Evolutionary conservation across 2,113 vertebrate genomes (phyloP), one percentile per base, ranked within the genome.

Genomic region (Scytalopus superciliaris): DNA sequence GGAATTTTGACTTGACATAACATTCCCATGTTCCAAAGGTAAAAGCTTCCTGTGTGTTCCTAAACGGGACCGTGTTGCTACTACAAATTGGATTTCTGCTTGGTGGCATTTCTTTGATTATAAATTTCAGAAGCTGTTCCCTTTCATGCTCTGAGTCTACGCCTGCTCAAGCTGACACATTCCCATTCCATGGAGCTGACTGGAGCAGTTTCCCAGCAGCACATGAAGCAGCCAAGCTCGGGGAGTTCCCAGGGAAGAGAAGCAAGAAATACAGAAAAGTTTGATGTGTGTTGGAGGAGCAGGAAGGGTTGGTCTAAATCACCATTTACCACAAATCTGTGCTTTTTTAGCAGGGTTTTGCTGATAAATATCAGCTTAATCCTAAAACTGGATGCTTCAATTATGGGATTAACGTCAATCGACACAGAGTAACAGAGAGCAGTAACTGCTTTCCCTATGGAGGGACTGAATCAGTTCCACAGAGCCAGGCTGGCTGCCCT

Each of bases 321-420:
- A 47, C 83, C 30, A 47, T 90, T 96, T 94, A 83, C 67, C 45
- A 68, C 85, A 91, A 73, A 97, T 70, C 67, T 57, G 53, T 15
- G 8, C 72, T 44, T 80, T 89, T 95, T 93, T 77, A 87, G 63
- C 47, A 94, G 72, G 50, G 62, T 96, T 97, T 90, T 86, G 68
- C 92, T 90, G 89, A 96, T 96, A 95, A 94, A 28, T 93, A 93
- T 81, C 87, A 89, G 19, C 63, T 94, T 95, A 93, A 96, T 94
- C 86, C 84, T 86, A 78, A 91, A 96, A 82, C 66, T 14, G 40
- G 75, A 93, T 84, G 84, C 80, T 95, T 96, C 92, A 83, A 89
- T 97, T 96, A 96, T 30, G 80, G 97, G 97, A 97, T 96, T 96
- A 96, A 94, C 7, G 52, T 88, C 95, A 93, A 56, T 79, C 5